Base-by-base conservation (phyloP, 2,888 invertebrate species). In the Sarcophaga variegata region DNA sequence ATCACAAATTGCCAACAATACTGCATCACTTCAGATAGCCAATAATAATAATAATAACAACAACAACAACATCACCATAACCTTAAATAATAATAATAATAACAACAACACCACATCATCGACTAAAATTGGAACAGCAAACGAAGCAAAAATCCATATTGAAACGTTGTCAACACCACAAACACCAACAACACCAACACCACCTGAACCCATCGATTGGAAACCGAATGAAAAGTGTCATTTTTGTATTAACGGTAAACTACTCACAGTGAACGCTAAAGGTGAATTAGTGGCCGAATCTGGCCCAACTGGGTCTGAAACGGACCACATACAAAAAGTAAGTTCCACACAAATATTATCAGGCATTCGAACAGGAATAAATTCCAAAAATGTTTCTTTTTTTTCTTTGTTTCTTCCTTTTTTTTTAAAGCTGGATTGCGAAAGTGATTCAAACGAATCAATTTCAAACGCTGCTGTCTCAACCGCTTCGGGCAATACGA, bases 161-260 rank as follows among this genome's bases (percentile, higher is more conserved):
- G 37, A 69, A 64, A 20, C 75, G 62, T 69, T 49, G 11, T 49
- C 49, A 49, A 54, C 12, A 54, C 47, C 64, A 77, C 62, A 70
- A 47, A 69, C 69, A 69, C 12, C 76, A 59, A 20, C 59, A 45
- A 70, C 78, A 81, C 91, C 88, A 62, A 89, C 91, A 90, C 90
- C 91, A 89, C 89, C 90, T 88, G 91, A 91, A 88, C 95, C 95
- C 74, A 93, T 94, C 92, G 97, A 97, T 93, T 97, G 97, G 97
- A 96, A 96, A 93, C 97, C 97, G 90, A 95, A 96, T 93, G 96
- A 96, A 93, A 97, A 97, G 95, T 97, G 97, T 94, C 96, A 96
- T 95, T 97, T 97, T 94, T 97, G 97, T 94, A 96, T 96, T 93
- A 95, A 96, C 95, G 96, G 96, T 94, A 96, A 96, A 94, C 94